Evolutionary conservation across 2,888 invertebrate genomes (phyloP), one percentile per base, ranked within the genome.

Genomic region (Agriopis marginaria): DNA sequence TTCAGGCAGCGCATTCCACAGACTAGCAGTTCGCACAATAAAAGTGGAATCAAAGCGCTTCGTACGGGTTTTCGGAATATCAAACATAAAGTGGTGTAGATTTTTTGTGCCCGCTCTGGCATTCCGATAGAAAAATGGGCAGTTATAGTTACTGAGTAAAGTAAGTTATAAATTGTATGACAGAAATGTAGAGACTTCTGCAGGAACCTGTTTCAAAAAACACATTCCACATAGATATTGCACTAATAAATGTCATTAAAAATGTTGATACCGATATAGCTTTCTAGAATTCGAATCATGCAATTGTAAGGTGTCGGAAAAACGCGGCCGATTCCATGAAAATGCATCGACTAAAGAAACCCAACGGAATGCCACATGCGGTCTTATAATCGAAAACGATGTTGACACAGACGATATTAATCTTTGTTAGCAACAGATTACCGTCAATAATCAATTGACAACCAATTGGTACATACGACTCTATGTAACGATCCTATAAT

Each of bases 231-330:
- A 63, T 67, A 60, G 51, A 42, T 64, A 66, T 55, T 51, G 63
- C 63, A 67, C 44, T 63, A 63, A 66, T 70, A 74, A 72, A 70
- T 79, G 77, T 82, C 81, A 85, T 83, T 86, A 81, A 82, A 81
- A 85, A 84, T 79, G 79, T 80, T 82, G 80, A 79, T 68, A 69
- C 72, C 71, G 68, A 85, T 85, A 89, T 89, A 87, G 86, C 92
- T 93, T 91, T 93, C 92, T 93, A 93, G 92, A 92, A 93, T 93
- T 92, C 89, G 82, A 91, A 85, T 84, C 89, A 92, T 91, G 91
- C 92, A 87, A 89, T 92, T 91, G 92, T 89, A 87, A 92, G 93
- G 93, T 93, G 93, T 91, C 83, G 91, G 93, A 93, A 94, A 94
- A 94, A 93, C 92, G 87, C 84, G 84, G 82, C 86, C 89, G 84